These are phyloP conservation scores for Aulostomus chinensis DNA, from an alignment of 2,797 vertebrate genomes.

Conservation along the genomic window DNA sequence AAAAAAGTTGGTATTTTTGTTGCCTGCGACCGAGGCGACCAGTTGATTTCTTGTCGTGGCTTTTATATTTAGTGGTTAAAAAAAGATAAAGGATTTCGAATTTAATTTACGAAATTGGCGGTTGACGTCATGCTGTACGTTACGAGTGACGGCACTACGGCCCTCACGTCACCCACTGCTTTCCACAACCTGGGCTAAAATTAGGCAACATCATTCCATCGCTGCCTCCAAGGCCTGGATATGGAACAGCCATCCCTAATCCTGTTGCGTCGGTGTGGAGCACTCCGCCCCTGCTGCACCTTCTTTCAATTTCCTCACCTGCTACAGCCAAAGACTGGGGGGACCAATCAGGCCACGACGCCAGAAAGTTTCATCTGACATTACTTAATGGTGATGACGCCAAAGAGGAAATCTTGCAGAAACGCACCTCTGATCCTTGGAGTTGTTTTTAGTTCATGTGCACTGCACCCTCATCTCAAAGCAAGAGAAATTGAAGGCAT, in stretches of 20 bases:
- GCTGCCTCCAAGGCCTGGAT: conserved; percentile 34
- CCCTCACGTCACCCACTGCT: too few species aligned
- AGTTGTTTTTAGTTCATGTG: conserved; percentile 73
- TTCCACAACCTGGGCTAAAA: neutral
- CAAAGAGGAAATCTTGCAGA: conserved; percentile 66
- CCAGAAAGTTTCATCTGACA: conserved; percentile 69
- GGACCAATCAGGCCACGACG: conserved; percentile 39
- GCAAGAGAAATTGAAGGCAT: conserved; percentile 70
- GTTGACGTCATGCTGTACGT: too few species aligned
- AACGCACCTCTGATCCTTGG: conserved; percentile 62
- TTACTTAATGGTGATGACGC: conserved; percentile 78
- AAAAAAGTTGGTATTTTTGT: too few species aligned
- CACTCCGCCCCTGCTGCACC: conserved; percentile 39
- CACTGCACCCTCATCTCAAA: conserved; percentile 46
- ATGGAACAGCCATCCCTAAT: conserved; percentile 49
- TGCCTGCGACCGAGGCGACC: too few species aligned
- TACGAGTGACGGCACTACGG: too few species aligned
- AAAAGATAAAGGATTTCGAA: too few species aligned
- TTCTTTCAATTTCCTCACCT: conserved; percentile 71
- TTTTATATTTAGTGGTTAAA: too few species aligned
- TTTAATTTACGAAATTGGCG: too few species aligned
- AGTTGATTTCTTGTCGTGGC: too few species aligned
- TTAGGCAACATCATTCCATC: conserved; percentile 35
- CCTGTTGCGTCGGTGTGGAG: conserved; percentile 27
- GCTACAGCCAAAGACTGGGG: conserved; percentile 46